These are phyloP conservation scores for Sus cebifrons DNA, from an alignment of 2,797 vertebrate genomes.

Conservation along the genomic window DNA sequence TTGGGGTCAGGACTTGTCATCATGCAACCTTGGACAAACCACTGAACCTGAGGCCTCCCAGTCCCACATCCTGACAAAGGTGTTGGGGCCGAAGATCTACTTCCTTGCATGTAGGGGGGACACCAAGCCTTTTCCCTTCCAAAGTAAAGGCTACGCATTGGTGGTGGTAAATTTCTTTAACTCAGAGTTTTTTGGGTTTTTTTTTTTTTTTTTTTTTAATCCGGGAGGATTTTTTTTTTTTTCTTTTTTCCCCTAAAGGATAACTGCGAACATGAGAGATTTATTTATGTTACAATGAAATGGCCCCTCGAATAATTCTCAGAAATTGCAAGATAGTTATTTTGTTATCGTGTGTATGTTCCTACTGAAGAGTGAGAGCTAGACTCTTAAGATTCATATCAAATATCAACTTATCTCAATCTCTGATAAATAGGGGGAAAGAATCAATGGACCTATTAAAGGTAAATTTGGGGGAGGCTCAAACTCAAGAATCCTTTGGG, in stretches of 20 bases:
- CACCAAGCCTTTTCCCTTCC: neutral
- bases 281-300: slow-evolving; percentile 35
- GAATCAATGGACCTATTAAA: neutral
- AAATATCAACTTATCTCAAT: neutral
- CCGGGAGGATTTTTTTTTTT: neutral
- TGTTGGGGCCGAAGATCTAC: neutral
- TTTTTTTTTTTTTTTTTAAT: neutral
- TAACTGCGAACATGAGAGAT: neutral
- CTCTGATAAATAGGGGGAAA: neutral
- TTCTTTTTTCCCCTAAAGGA: neutral
- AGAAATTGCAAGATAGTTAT: neutral
- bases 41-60: neutral
- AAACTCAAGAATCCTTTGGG: neutral
- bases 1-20: neutral
- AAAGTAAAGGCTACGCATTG: neutral
- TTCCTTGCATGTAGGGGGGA: neutral
- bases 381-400: slow-evolving; percentile 27
- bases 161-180: neutral
- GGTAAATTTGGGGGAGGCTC: neutral
- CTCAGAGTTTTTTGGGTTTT: neutral
- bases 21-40: neutral
- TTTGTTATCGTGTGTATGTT: neutral
- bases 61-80: neutral
- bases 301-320: neutral
- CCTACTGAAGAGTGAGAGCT: neutral